These are phyloP conservation scores for Argyresthia albistria DNA, from an alignment of 2,888 invertebrate genomes.

Conservation along the genomic window DNA sequence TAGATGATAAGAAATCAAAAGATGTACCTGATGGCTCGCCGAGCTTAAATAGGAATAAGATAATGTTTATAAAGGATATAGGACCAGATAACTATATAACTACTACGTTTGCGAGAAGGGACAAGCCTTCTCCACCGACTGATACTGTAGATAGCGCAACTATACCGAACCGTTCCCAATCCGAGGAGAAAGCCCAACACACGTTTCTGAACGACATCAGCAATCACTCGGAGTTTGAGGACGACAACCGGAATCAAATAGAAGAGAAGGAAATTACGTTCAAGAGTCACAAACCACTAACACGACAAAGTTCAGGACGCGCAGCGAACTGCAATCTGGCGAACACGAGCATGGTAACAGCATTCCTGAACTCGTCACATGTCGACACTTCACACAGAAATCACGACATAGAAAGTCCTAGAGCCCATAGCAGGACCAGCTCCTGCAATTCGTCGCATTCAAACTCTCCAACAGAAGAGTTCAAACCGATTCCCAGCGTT, in stretches of 20 bases:
- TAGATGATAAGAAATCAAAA: conserved; percentile 50
- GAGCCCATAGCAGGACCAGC: conserved; percentile 32
- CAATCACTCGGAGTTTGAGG: conserved; percentile 61
- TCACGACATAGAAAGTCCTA: conserved; percentile 41
- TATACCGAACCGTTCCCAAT: conserved; percentile 49
- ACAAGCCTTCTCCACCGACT: conserved; percentile 33
- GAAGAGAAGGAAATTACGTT: conserved; percentile 64
- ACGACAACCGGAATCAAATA: conserved; percentile 62
- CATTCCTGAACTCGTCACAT: conserved; percentile 58
- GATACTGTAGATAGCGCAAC: conserved; percentile 41
- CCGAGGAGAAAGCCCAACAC: conserved; percentile 63
- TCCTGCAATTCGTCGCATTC: conserved; percentile 60
- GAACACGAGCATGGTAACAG: conserved; percentile 63
- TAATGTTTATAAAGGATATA: conserved; percentile 76
- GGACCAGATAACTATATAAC: conserved; percentile 83
- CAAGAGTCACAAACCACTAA: conserved; percentile 79
- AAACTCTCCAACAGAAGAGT: conserved; percentile 51
- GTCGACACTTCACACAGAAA: conserved; percentile 39
- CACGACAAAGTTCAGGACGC: conserved; percentile 76
- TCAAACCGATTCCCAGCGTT: conserved; percentile 37
- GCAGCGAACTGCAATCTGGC: conserved; percentile 39
- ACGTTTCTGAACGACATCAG: conserved; percentile 62
- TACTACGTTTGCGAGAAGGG: conserved; percentile 71
- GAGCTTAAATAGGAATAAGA: conserved; percentile 64
- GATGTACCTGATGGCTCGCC: conserved; percentile 55